A percentile compares a stretch with the other conserved stretches of the same genome.
These are phyloP conservation scores for Bilobella aurantiaca DNA, from an alignment of 1,140 invertebrate genomes.

Conservation along the genomic window DNA sequence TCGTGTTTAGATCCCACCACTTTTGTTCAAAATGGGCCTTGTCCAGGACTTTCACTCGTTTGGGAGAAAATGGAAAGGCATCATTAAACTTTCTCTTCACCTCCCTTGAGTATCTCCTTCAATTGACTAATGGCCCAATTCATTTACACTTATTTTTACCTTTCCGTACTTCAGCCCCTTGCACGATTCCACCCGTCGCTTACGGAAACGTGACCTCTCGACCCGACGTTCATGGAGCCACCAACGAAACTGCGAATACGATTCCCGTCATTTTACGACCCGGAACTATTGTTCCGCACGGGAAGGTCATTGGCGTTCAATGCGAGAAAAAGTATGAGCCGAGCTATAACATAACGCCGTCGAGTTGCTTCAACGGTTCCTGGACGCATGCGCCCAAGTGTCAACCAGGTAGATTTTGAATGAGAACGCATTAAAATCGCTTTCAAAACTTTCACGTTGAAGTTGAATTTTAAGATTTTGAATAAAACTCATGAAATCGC, in stretches of 20 bases:
- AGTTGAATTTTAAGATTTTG: no score
- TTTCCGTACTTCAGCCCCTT: slow-evolving; percentile 23
- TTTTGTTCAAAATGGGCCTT: slow-evolving; percentile 50
- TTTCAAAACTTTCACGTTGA: no score
- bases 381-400: slow-evolving; percentile 89
- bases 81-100: slow-evolving; percentile 67
- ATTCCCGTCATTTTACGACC: slow-evolving; percentile 35
- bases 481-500: no score
- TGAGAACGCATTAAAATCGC: no score
- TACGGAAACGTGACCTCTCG: slow-evolving; percentile 28
- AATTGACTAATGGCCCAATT: slow-evolving; percentile 5
- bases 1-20: slow-evolving; percentile 49
- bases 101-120: neutral
- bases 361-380: slow-evolving; percentile 86
- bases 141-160: neutral
- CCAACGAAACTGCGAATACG: slow-evolving; percentile 29
- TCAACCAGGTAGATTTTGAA: slow-evolving; percentile 64
- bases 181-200: slow-evolving; percentile 22
- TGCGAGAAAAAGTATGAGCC: slow-evolving; percentile 78
- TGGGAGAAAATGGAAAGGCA: slow-evolving; percentile 83
- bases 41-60: slow-evolving; percentile 48
- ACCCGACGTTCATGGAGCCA: neutral
- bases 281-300: slow-evolving; percentile 63
- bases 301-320: slow-evolving; percentile 66
- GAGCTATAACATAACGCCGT: slow-evolving; percentile 56